These are phyloP conservation scores for Fratercula arctica DNA, from an alignment of 2,797 vertebrate genomes.

Conservation along the genomic window DNA sequence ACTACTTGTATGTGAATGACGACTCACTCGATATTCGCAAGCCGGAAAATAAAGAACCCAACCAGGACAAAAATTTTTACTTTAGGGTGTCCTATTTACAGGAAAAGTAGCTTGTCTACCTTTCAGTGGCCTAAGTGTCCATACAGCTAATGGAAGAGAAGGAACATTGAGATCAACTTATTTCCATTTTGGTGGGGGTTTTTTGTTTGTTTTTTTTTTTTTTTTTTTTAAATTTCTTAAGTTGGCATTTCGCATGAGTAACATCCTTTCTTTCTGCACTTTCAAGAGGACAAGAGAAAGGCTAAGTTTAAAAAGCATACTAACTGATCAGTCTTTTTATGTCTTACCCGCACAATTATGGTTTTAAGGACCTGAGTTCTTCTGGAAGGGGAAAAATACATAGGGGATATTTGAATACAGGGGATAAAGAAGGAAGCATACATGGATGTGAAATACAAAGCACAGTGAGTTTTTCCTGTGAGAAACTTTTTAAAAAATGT, in stretches of 20 bases:
- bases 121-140: neutral
- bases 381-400: neutral
- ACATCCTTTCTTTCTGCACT: neutral
- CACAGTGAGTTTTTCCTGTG: neutral
- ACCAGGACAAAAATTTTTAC: conserved; percentile 2
- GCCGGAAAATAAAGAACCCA: neutral
- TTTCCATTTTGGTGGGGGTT: neutral
- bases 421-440: neutral
- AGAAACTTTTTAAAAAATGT: neutral
- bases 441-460: neutral
- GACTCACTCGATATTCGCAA: conserved; percentile 44
- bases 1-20: conserved; percentile 14
- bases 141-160: neutral
- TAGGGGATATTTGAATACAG: neutral
- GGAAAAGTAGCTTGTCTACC: neutral
- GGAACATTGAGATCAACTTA: neutral
- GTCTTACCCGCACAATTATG: neutral
- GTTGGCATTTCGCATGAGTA: neutral
- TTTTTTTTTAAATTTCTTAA: neutral
- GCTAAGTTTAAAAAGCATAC: neutral
- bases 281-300: neutral
- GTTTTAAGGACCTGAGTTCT: neutral
- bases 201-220: neutral
- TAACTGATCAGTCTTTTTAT: neutral
- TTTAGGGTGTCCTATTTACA: conserved; percentile 31